Evolutionary conservation across 2,797 vertebrate genomes (phyloP), one percentile per base, ranked within the genome.

Genomic region (Arremon aurantiirostris): DNA sequence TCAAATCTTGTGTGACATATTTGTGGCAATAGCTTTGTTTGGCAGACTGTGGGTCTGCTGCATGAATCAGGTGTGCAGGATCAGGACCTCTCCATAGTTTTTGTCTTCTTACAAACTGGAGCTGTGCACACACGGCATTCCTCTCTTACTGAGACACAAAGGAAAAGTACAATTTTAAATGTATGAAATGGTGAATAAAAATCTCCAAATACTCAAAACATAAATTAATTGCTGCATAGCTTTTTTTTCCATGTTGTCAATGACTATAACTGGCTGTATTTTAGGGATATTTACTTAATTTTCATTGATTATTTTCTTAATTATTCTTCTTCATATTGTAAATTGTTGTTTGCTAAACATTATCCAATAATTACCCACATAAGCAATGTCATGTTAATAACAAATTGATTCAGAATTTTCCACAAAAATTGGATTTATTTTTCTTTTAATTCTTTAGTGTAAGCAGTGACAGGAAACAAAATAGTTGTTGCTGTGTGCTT

Each of bases 251-350:
- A 4, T 76, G n/a, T 93, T 96, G 83, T 75, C 76, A 85, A 19
- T 69, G 47, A 72, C 60, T 88, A 34, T 39, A 89, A 66, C 35
- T 94, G 89, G 39, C 83, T 63, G 46, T 90, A 68, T 90, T 79
- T 88, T 88, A 64, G 47, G 12, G 49, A 87, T 85, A 53, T 90
- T 94, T 85, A 60, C 53, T 77, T 89, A 91, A 87, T 73, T 92
- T 71, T 95, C 23, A 95, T 95, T 86, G 89, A 94, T 94, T 81
- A 81, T 75, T 93, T 94, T 80, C 79, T 85, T 87, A 89, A 79
- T 87, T 93, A 5, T 86, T 91, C 27, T 50, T 93, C 37, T 75
- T 91, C 34, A 5, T 57, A 23, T 91, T 80, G 60, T 91, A 83
- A 82, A 16, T 83, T 86, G 71, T 77, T 91, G 56, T 90, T 89